These are phyloP conservation scores for Napeogenes sylphis DNA, from an alignment of 2,888 invertebrate genomes.

Conservation along the genomic window DNA sequence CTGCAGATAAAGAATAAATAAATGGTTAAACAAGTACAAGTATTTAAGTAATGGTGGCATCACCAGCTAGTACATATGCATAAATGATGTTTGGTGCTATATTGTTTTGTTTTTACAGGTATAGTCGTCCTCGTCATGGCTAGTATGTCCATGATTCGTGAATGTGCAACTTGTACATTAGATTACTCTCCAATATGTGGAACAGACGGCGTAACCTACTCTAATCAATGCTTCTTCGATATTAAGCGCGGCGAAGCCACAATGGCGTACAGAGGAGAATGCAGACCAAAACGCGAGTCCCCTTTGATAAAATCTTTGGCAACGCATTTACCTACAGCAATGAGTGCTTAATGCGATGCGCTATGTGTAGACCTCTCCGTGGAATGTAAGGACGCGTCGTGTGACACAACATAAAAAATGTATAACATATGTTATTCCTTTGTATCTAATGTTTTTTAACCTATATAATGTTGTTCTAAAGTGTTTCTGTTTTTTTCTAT, in stretches of 20 bases:
- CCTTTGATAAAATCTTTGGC: neutral
- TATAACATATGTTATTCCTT: no score
- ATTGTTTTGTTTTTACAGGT: slow-evolving; percentile 34
- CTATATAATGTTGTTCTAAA: no score
- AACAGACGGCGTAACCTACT: slow-evolving; percentile 42
- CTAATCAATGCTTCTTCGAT: slow-evolving; percentile 36
- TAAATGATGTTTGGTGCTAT: neutral
- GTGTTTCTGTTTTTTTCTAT: no score
- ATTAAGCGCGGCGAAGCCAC: slow-evolving; percentile 27
- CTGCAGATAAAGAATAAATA: no score
- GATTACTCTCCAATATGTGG: slow-evolving; percentile 44
- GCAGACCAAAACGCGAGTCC: slow-evolving; percentile 1
- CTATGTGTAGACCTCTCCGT: slow-evolving; percentile 25
- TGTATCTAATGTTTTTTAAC: no score
- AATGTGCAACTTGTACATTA: slow-evolving; percentile 29
- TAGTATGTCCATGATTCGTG: slow-evolving; percentile 38
- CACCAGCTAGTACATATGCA: no score
- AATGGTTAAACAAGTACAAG: no score
- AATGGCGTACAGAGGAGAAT: slow-evolving; percentile 7
- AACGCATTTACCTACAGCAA: slow-evolving; percentile 41
- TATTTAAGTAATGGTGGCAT: no score
- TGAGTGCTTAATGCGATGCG: slow-evolving; percentile 80
- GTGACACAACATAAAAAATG: slow-evolving; percentile 19
- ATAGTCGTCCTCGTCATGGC: slow-evolving; percentile 38
- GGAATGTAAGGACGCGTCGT: slow-evolving; percentile 20